These are phyloP conservation scores for Raja brachyura DNA, from an alignment of 2,113 vertebrate species.

Conservation along the genomic window DNA sequence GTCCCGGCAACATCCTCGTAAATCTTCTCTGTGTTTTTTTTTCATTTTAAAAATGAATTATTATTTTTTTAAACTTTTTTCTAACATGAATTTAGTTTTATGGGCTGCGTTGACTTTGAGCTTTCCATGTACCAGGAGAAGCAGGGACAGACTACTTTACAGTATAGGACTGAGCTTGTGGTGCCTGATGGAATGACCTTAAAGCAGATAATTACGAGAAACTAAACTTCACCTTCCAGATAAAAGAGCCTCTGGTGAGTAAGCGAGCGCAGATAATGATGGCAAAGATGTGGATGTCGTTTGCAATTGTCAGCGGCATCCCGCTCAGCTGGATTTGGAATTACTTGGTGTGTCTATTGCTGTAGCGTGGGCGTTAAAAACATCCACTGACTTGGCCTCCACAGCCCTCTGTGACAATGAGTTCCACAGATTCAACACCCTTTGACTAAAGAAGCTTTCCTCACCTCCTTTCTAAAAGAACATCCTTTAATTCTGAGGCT, in stretches of 20 bases:
- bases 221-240: not conserved
- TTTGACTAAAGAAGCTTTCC: too few relatives aligned
- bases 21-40: too few relatives aligned
- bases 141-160: not conserved
- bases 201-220: slow-evolving; percentile 25
- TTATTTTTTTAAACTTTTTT: not conserved
- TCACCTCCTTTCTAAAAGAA: too few relatives aligned
- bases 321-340: not conserved
- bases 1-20: too few relatives aligned
- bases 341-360: not conserved
- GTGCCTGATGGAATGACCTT: not conserved
- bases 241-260: not conserved
- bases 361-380: not conserved
- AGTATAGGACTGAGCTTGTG: not conserved
- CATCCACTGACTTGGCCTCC: too few relatives aligned
- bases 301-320: not conserved
- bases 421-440: too few relatives aligned
- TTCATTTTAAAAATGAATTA: too few relatives aligned
- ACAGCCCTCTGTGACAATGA: too few relatives aligned
- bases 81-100: not conserved
- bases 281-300: not conserved
- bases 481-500: too few relatives aligned
- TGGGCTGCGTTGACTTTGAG: not conserved
- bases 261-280: not conserved
- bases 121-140: not conserved